Evolutionary conservation across 23 tunicate genomes (phyloP), one percentile per base, ranked within the genome.

Genomic region (Phallusia fumigata): DNA sequence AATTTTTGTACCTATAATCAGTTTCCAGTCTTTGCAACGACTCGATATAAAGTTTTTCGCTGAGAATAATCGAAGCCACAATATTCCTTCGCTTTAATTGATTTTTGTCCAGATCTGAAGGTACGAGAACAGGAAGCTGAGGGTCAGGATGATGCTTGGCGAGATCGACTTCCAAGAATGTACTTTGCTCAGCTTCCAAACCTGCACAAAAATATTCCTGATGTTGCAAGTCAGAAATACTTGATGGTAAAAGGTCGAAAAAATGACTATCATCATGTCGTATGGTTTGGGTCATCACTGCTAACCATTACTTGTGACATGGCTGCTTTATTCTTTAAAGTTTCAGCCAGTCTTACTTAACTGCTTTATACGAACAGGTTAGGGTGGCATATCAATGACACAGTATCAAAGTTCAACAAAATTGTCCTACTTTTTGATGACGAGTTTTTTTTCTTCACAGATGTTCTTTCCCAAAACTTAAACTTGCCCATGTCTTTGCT

Each of bases 1-100:
- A 69, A 24, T 2, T 19, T 74, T 74, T 6, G 86, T 73, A 89
- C 98, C 86, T 88, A 89, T 97, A 97, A 34, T 92, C 93, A 31
- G 72, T 78, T 51, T 97, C 99, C 47, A 97, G 74, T 65, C 94
- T 74, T 40, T 86, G 93, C 86, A 97, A 40, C 0, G 89, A 85
- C 0, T 90, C 93, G 22, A 92, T 90, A 77, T 97, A 97, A 18
- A 94, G 85, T 21, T 95, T 33, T 81, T 97, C 99, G 65, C 92
- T 97, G 19, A 88, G 78, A 16, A 97, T 65, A 52, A 97, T 88
- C 45, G 91, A 88, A 36, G 85, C 91, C 45, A 97, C 88, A 44
- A 97, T 97, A 19, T 65, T 64, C 10, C 99, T 84, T 79, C 99
- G 88, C 64, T 92, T 92, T 32, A 40, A 11, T 51, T 89, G 88